phyloP scores from a whole-genome alignment of 1,140 invertebrate genomes.

The Gonatopus flavifemur region DNA sequence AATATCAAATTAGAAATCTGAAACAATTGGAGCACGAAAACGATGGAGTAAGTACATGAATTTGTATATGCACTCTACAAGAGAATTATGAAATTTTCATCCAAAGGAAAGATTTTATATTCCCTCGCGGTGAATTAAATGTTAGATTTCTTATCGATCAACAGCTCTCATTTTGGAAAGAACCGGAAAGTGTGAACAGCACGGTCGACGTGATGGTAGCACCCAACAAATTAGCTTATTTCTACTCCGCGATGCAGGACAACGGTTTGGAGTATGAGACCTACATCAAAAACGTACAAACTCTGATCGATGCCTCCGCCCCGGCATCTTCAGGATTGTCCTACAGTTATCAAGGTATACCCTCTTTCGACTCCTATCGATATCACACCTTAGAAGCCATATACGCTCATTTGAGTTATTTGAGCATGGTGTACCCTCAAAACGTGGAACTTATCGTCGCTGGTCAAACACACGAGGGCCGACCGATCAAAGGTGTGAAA shows the following conservation, averaged over 20 bases:
- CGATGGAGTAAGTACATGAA: conserved; percentile 32
- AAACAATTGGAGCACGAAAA: conserved; percentile 37
- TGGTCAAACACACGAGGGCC: conserved; percentile 62
- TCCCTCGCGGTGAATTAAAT: too few relatives aligned
- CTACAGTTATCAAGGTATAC: too few relatives aligned
- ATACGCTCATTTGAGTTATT: conserved; percentile 48
- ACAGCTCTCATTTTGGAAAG: conserved; percentile 46
- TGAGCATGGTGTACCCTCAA: conserved; percentile 52
- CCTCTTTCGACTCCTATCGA: conserved; percentile 49
- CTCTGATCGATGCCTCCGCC: conserved; percentile 47
- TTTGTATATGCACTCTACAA: too few relatives aligned
- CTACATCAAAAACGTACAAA: conserved; percentile 43
- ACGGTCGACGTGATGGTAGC: conserved; percentile 47
- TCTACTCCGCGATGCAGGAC: conserved; percentile 33
- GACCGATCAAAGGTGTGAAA: conserved; percentile 64
- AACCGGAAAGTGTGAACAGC: conserved; percentile 22
- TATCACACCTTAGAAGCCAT: conserved; percentile 60
- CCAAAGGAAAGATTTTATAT: too few relatives aligned
- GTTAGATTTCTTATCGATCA: too few relatives aligned
- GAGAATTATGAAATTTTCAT: too few relatives aligned
- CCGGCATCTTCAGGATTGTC: too few relatives aligned
- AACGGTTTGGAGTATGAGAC: conserved; percentile 19
- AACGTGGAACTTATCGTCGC: conserved; percentile 57
- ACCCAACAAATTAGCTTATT: conserved; percentile 28
- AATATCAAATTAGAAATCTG: conserved; percentile 47